Conservation (phyloP, 2,797 vertebrate species). For the Xiphophorus birchmanni region DNA sequence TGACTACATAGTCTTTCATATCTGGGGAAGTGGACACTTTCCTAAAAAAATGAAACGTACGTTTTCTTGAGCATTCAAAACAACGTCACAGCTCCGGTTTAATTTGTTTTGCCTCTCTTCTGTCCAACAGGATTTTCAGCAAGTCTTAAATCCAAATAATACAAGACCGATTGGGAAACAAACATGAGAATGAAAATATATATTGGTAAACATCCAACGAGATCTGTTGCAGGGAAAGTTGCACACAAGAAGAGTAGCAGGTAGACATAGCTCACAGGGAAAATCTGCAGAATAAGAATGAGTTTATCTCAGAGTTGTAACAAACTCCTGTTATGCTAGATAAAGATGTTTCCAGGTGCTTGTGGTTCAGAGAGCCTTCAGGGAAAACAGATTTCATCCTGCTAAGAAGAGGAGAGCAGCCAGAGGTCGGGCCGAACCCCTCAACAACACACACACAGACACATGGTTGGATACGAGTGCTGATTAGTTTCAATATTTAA, state of each 20-base stretch:
- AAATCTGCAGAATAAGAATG: slow-evolving; percentile 2
- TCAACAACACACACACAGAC: slow-evolving; percentile 22
- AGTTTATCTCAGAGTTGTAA: not conserved
- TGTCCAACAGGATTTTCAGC: not conserved
- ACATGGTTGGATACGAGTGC: slow-evolving; percentile 2
- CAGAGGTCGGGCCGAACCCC: slow-evolving; percentile 31
- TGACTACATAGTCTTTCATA: not conserved
- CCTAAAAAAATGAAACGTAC: not conserved
- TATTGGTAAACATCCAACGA: not conserved
- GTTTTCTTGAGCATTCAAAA: not conserved
- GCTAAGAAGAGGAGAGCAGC: slow-evolving; percentile 36
- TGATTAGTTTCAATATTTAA: slow-evolving; percentile 56
- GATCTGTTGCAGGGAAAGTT: not conserved
- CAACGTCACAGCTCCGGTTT: not conserved
- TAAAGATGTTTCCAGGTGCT: slow-evolving; percentile 48
- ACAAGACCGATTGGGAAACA: not conserved
- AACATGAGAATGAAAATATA: not conserved
- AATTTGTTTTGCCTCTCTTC: not conserved
- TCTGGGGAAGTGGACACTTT: not conserved
- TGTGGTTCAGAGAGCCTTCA: slow-evolving; percentile 34
- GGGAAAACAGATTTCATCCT: slow-evolving; percentile 45
- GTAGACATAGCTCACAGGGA: not conserved
- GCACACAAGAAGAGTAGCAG: not conserved
- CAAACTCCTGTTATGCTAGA: slow-evolving; percentile 14
- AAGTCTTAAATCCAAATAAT: not conserved